Percentiles rank a stretch among this genome's conserved stretches.
Evolutionary conservation across 2,888 invertebrate genomes (phyloP).

Genomic region (Stomorhina lunata): DNA sequence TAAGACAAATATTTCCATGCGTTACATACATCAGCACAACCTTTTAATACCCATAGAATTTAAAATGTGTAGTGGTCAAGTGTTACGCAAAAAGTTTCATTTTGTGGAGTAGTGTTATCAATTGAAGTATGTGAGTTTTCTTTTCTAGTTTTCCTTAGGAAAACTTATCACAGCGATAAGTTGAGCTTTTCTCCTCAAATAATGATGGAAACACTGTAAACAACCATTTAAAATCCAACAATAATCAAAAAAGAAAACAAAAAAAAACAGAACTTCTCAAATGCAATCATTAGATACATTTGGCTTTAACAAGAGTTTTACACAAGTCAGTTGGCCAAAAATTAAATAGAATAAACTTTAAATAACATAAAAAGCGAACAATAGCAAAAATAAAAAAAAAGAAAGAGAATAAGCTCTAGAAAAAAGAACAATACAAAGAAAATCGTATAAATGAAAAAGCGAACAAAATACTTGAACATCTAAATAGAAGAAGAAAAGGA

Average conservation of each 20-base stretch:
- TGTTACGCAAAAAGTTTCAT: too few species aligned
- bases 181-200: neutral
- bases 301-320: constrained; percentile 55
- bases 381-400: too few species aligned
- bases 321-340: constrained; percentile 55
- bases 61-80: too few species aligned
- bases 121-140: too few species aligned
- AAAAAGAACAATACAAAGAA: neutral
- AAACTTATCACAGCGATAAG: too few species aligned
- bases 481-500: neutral
- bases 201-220: neutral
- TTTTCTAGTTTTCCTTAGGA: too few species aligned
- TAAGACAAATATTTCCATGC: too few species aligned
- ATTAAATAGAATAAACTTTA: constrained; percentile 48
- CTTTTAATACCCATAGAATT: too few species aligned
- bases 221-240: neutral
- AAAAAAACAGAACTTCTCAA: constrained; percentile 6
- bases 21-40: too few species aligned
- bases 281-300: constrained; percentile 55
- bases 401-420: neutral
- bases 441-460: constrained; percentile 4
- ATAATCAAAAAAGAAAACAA: neutral
- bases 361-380: constrained; percentile 38
- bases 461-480: constrained; percentile 36
- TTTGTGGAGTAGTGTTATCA: too few species aligned